Percentiles rank a stretch among this genome's conserved stretches.
Evolutionary conservation across 2,888 invertebrate species (phyloP).

Genomic region (Chymomyza caudatula): DNA sequence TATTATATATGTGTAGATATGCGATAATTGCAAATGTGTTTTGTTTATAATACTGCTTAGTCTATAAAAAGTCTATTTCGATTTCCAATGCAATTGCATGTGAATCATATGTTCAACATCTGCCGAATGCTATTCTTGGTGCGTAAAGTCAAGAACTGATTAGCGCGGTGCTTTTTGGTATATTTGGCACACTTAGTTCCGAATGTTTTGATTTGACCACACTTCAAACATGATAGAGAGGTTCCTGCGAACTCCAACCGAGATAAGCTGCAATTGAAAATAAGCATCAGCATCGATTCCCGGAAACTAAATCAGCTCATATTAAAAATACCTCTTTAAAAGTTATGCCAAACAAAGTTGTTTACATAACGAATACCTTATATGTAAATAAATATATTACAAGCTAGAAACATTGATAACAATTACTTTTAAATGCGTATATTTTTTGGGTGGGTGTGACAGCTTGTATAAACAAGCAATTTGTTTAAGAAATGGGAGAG

Average conservation of each 20-base stretch:
- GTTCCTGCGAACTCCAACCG: background rate
- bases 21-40: background rate
- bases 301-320: background rate
- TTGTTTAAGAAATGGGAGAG: background rate
- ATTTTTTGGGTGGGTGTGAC: background rate
- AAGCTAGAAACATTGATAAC: background rate
- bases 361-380: background rate
- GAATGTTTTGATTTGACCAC: background rate
- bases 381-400: background rate
- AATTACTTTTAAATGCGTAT: background rate
- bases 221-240: background rate
- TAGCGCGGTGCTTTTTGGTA: background rate
- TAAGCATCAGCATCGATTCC: background rate
- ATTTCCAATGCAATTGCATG: background rate
- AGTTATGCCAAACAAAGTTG: background rate
- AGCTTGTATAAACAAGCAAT: background rate
- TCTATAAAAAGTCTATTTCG: background rate
- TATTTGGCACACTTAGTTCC: background rate
- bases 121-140: background rate
- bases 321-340: background rate
- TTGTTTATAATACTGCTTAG: too few relatives aligned
- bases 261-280: background rate
- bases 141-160: background rate
- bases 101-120: background rate
- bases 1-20: background rate